Percentiles rank a stretch among this genome's conserved stretches.
Evolutionary conservation across 2,113 vertebrate species (phyloP).

Genomic region (Octodon degus): DNA sequence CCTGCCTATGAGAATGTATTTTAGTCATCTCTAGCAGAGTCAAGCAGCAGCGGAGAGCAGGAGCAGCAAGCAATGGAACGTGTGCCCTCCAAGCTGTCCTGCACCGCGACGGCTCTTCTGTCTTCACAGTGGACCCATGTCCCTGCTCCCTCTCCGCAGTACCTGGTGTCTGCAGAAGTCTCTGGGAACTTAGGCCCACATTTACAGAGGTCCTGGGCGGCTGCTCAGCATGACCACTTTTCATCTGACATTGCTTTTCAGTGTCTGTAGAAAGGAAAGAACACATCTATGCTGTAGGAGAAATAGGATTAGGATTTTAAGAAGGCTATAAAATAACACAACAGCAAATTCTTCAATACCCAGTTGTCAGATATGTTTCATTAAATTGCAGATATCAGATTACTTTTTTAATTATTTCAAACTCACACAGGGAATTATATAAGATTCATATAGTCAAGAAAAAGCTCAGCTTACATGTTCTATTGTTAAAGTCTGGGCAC

Average conservation of each 20-base stretch:
- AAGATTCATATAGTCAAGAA: neutral
- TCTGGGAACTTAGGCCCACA: neutral
- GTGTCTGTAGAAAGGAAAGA: conserved; percentile 36
- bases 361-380: conserved; percentile 69
- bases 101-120: neutral
- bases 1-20: neutral
- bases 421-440: conserved; percentile 43
- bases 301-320: conserved; percentile 56
- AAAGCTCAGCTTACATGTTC: conserved; percentile 52
- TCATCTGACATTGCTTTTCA: conserved; percentile 11
- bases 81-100: neutral
- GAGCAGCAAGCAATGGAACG: neutral
- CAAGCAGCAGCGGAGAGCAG: neutral
- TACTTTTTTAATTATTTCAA: conserved; percentile 75
- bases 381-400: conserved; percentile 69
- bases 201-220: neutral
- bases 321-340: conserved; percentile 52
- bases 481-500: conserved; percentile 4
- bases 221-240: neutral
- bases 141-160: neutral
- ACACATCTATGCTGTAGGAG: conserved; percentile 30
- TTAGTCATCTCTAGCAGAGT: neutral
- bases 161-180: neutral
- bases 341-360: conserved; percentile 61
- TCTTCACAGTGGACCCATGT: neutral